Conservation (phyloP, 92 coral and sea anemone species). For the Scolanthus callimorphus region DNA sequence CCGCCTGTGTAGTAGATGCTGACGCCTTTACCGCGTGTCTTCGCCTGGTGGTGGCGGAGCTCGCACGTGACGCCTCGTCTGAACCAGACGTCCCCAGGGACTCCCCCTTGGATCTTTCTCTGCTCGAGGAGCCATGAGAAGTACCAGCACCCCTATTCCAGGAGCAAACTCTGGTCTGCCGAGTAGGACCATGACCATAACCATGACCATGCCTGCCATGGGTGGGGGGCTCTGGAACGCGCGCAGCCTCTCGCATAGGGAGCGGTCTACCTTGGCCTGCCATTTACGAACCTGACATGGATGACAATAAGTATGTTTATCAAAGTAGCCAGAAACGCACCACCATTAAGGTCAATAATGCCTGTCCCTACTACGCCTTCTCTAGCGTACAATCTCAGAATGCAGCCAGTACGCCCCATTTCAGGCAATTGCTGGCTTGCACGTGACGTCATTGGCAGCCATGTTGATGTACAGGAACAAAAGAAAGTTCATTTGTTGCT, state of each 20-base stretch:
- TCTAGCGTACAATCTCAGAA: too few species aligned
- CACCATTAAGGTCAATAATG: too few species aligned
- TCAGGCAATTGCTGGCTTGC: too few species aligned
- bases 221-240: slow-evolving; percentile 98
- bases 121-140: slow-evolving; percentile 37
- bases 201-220: slow-evolving; percentile 99
- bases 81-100: slow-evolving; percentile 64
- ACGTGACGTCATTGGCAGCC: too few species aligned
- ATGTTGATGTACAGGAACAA: too few species aligned
- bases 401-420: too few species aligned
- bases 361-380: too few species aligned
- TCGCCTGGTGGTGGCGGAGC: slow-evolving; percentile 74
- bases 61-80: slow-evolving; percentile 85
- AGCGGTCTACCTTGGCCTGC: slow-evolving; percentile 89
- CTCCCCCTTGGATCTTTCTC: slow-evolving; percentile 67
- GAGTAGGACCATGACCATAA: slow-evolving; percentile 91
- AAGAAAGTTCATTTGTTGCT: too few species aligned
- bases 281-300: slow-evolving; percentile 63
- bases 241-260: slow-evolving; percentile 85
- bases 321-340: too few species aligned
- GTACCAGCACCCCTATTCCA: slow-evolving; percentile 80
- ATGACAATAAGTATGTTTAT: too few species aligned
- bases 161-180: slow-evolving; percentile 95
- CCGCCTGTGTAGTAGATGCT: slow-evolving; percentile 29
- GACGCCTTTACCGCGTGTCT: slow-evolving; percentile 20